These are phyloP conservation scores for Campoletis sonorensis DNA, from an alignment of 1,140 invertebrate genomes.

Conservation along the genomic window DNA sequence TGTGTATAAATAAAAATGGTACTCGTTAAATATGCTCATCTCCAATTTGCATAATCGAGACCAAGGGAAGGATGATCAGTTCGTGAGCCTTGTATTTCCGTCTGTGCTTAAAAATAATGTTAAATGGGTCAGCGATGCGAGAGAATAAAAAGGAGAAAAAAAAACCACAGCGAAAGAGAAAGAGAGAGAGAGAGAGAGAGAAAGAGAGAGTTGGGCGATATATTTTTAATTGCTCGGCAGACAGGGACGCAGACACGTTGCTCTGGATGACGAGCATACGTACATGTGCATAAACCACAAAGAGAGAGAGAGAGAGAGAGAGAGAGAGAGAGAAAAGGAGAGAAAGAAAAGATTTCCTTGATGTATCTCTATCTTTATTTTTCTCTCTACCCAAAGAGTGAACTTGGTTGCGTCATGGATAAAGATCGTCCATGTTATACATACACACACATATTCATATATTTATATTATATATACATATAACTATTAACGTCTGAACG, in stretches of 20 bases:
- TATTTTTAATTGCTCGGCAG: conserved; percentile 62
- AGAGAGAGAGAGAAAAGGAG: conserved; percentile 29
- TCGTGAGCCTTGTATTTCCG: conserved; percentile 24
- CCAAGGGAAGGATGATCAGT: conserved; percentile 5
- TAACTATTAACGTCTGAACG: conserved; percentile 6
- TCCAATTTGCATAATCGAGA: conserved; percentile 24
- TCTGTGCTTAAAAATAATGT: conserved; percentile 33
- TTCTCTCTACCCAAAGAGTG: conserved; percentile 26
- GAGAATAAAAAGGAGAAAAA: neutral
- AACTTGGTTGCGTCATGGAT: conserved; percentile 25
- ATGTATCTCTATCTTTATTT: conserved; percentile 31
- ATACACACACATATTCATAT: too few species aligned
- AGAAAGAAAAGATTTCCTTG: conserved; percentile 26
- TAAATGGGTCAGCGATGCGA: conserved; percentile 35
- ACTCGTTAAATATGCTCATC: neutral
- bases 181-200: conserved; percentile 53
- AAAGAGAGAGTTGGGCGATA: conserved; percentile 45
- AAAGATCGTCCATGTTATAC: conserved; percentile 7
- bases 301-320: conserved; percentile 23
- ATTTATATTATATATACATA: conserved; percentile 5
- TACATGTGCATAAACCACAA: conserved; percentile 53
- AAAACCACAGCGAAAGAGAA: neutral
- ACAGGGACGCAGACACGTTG: conserved; percentile 53
- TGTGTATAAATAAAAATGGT: neutral
- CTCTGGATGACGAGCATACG: conserved; percentile 44